Evolutionary conservation across 2,113 vertebrate genomes (phyloP).

Genomic region (Malaclemys terrapin): DNA sequence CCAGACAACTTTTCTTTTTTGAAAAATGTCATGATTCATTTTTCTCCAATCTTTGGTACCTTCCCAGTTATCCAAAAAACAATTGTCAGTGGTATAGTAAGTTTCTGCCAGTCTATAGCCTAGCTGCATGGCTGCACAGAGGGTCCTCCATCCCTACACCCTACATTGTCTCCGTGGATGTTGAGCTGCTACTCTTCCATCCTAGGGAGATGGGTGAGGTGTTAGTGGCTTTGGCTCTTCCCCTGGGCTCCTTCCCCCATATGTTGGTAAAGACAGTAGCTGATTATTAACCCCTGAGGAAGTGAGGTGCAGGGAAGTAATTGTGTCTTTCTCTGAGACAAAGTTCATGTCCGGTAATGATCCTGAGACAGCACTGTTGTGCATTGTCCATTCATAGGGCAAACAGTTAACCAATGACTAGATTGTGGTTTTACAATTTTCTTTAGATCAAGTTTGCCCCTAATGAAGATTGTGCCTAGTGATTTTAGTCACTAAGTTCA

Average conservation of each 20-base stretch:
- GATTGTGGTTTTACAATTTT: neutral
- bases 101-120: neutral
- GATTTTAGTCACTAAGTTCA: neutral
- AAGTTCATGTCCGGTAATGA: neutral
- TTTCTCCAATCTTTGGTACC: neutral
- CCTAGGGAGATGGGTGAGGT: neutral
- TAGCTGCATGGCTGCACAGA: neutral
- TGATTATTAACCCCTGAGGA: neutral
- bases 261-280: neutral
- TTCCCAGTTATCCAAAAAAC: neutral
- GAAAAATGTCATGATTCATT: neutral
- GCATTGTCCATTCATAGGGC: neutral
- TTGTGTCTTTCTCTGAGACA: neutral
- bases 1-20: neutral
- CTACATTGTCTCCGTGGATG: neutral
- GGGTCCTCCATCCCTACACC: neutral
- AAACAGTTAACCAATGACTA: neutral
- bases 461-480: neutral
- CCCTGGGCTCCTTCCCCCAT: neutral
- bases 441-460: neutral
- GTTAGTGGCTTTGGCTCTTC: neutral
- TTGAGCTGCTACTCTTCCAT: neutral
- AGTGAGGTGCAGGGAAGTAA: neutral
- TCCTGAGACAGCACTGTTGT: neutral
- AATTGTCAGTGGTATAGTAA: neutral